These are phyloP conservation scores for Drosophila navojoa DNA, from an alignment of 1,140 invertebrate genomes.

Conservation along the genomic window DNA sequence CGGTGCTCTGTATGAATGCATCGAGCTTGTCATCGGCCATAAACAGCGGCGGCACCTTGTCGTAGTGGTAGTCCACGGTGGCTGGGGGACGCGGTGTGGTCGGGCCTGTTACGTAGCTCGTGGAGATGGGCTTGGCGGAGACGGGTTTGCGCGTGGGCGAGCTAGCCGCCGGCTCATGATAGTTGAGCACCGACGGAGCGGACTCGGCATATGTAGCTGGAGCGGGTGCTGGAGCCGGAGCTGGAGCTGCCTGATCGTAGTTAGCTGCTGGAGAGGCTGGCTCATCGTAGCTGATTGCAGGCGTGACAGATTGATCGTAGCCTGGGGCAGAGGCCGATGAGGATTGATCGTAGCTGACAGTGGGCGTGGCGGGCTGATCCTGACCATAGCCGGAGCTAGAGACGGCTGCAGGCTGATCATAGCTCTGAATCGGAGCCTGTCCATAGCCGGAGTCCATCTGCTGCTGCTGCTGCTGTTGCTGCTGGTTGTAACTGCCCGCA, in stretches of 20 bases:
- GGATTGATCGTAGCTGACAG: conserved; percentile 50
- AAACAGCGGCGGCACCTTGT: conserved; percentile 74
- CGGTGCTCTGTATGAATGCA: conserved; percentile 76
- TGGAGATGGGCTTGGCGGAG: conserved; percentile 84
- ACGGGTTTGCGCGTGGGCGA: conserved; percentile 60
- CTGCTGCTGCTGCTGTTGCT: conserved; percentile 49
- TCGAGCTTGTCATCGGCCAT: conserved; percentile 78
- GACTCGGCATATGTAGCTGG: conserved; percentile 13
- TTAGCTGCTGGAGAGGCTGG: conserved; percentile 1
- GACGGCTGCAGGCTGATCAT: conserved; percentile 4
- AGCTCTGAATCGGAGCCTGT: conserved; percentile 33
- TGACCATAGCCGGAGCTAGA: conserved; percentile 26
- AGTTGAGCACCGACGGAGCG: conserved; percentile 19
- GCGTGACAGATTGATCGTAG: conserved; percentile 35
- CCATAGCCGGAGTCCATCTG: conserved; percentile 13
- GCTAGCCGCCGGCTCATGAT: conserved; percentile 51
- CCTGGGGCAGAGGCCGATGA: not conserved
- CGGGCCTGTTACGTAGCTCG: conserved; percentile 86
- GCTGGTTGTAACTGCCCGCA: conserved; percentile 6
- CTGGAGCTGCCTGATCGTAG: conserved; percentile 29
- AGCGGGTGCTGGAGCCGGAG: conserved; percentile 15
- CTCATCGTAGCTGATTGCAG: conserved; percentile 52
- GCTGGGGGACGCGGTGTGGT: conserved; percentile 78
- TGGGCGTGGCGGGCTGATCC: conserved; percentile 27
- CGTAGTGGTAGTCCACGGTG: conserved; percentile 71